Percentiles rank a stretch among this genome's conserved stretches.
Conservation (phyloP, 2,113 vertebrate species). For the Myocastor coypus region DNA sequence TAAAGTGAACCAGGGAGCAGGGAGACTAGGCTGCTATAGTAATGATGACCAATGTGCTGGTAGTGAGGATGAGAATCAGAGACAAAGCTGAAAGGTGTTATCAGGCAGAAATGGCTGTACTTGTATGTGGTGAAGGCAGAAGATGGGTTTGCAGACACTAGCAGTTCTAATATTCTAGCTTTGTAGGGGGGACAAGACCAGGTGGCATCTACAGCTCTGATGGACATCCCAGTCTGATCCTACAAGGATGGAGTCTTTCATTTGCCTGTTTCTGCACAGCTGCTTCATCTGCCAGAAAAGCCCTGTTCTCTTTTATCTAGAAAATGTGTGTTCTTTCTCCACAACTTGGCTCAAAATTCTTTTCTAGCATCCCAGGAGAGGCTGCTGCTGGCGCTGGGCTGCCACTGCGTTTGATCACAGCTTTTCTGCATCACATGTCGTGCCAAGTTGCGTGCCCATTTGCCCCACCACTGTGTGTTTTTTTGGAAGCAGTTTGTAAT, state of each 20-base stretch:
- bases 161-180: neutral
- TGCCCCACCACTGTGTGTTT: neutral
- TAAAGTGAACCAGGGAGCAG: neutral
- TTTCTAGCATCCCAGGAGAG: neutral
- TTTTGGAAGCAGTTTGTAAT: neutral
- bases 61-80: neutral
- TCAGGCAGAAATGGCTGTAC: neutral
- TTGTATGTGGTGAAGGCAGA: neutral
- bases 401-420: neutral
- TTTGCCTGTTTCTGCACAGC: neutral
- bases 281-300: neutral
- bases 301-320: neutral
- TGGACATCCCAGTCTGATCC: neutral
- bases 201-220: neutral
- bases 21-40: neutral
- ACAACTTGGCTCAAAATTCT: neutral
- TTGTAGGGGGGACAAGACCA: neutral
- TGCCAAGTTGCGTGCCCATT: neutral
- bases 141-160: neutral
- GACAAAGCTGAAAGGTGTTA: neutral
- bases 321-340: neutral
- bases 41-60: neutral
- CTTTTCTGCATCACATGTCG: neutral
- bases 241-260: neutral
- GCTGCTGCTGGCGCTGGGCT: neutral